These are phyloP conservation scores for Leuciscus waleckii DNA, from an alignment of 2,797 vertebrate genomes.

Conservation along the genomic window DNA sequence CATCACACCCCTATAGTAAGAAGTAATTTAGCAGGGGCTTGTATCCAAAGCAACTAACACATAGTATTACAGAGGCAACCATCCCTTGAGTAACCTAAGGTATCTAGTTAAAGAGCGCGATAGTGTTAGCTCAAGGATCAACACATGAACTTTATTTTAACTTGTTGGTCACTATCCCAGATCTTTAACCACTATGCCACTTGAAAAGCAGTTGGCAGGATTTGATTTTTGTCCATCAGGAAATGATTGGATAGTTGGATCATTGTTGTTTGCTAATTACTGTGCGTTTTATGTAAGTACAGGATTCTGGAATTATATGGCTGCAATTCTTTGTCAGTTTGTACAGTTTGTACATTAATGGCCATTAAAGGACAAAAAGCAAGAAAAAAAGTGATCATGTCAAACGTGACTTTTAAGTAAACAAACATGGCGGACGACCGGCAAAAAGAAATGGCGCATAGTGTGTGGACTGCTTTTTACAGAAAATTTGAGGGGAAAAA, in stretches of 20 bases:
- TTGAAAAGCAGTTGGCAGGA: not conserved
- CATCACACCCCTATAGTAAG: not conserved
- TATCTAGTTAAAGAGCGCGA: not conserved
- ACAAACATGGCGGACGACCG: too few relatives aligned
- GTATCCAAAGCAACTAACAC: constrained; percentile 6
- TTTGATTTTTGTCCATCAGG: not conserved
- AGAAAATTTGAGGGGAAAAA: too few relatives aligned
- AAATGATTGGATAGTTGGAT: not conserved
- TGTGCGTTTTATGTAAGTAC: not conserved
- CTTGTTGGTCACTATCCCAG: not conserved
- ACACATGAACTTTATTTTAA: not conserved
- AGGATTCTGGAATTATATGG: not conserved
- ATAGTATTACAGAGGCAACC: not conserved
- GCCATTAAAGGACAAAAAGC: not conserved
- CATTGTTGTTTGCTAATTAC: not conserved
- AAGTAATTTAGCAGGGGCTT: not conserved
- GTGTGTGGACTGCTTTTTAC: too few relatives aligned
- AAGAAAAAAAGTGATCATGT: not conserved
- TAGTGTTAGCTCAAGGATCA: not conserved
- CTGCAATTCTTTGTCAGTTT: not conserved
- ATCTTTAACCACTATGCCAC: not conserved
- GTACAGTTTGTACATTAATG: not conserved
- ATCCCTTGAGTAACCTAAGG: not conserved
- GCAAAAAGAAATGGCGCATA: too few relatives aligned
- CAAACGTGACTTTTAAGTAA: too few relatives aligned